Percentiles rank a stretch among this genome's conserved stretches.
Evolutionary conservation across 2,797 vertebrate genomes (phyloP).

Genomic region (Pantherophis alleghaniensis): DNA sequence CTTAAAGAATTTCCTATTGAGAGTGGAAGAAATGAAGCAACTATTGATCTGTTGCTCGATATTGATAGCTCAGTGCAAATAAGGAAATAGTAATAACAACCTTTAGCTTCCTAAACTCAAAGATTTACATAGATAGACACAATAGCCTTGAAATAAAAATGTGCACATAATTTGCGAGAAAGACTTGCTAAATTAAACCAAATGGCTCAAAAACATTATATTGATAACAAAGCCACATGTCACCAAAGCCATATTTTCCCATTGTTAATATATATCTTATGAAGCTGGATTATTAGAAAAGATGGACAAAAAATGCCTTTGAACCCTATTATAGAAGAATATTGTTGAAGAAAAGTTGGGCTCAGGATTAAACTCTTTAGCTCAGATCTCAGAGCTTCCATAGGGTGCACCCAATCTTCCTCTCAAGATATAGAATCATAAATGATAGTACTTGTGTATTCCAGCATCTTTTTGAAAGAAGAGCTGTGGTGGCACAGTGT

Average conservation of each 20-base stretch:
- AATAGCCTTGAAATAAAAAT: not conserved
- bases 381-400: not conserved
- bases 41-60: not conserved
- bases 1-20: not conserved
- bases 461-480: not conserved
- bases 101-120: not conserved
- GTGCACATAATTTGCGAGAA: not conserved
- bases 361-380: not conserved
- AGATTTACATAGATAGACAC: not conserved
- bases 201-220: not conserved
- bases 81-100: not conserved
- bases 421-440: not conserved
- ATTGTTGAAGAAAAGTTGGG: not conserved
- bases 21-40: not conserved
- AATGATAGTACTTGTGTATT: not conserved
- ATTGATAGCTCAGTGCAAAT: not conserved
- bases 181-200: not conserved
- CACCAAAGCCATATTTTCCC: not conserved
- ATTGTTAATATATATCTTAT: not conserved
- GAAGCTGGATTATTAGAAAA: not conserved
- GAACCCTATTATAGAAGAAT: not conserved
- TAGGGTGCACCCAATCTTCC: not conserved
- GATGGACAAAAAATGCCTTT: not conserved
- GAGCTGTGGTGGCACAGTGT: not conserved
- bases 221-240: not conserved